Conservation (phyloP, 2,113 vertebrate genomes). For the Elgaria multicarinata region DNA sequence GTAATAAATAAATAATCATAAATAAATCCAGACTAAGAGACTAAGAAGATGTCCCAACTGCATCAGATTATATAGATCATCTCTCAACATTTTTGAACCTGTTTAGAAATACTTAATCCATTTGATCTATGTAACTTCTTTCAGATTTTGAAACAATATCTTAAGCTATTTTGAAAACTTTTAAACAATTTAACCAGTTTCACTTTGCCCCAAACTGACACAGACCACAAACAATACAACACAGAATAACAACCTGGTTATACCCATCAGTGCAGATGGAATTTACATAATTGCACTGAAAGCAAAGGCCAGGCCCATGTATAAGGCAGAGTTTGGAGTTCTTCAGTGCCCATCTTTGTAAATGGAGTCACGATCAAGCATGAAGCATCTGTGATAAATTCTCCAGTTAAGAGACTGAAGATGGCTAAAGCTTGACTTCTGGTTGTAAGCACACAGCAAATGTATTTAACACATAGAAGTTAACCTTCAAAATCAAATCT, state of each 20-base stretch:
- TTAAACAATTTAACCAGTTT: background rate
- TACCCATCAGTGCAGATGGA: background rate
- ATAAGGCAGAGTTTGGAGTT: background rate
- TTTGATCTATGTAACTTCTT: background rate
- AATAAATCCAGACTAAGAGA: background rate
- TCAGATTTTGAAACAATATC: background rate
- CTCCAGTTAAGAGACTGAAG: background rate
- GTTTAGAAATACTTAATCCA: background rate
- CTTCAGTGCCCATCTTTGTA: background rate
- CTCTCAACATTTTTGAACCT: background rate
- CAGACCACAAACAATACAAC: background rate
- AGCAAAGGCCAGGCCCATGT: background rate
- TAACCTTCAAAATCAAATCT: constrained; percentile 1
- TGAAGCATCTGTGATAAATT: background rate
- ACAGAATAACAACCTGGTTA: background rate
- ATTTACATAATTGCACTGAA: background rate
- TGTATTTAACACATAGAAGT: background rate
- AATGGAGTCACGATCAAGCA: background rate
- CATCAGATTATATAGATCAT: background rate
- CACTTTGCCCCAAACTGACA: too few species aligned
- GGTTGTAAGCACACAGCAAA: background rate
- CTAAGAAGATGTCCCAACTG: background rate
- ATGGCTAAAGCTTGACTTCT: too few species aligned
- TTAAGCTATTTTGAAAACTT: background rate
- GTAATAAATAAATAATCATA: background rate